phyloP scores from a whole-genome alignment of 2,888 invertebrate species.

The Spisula subtruncata region DNA sequence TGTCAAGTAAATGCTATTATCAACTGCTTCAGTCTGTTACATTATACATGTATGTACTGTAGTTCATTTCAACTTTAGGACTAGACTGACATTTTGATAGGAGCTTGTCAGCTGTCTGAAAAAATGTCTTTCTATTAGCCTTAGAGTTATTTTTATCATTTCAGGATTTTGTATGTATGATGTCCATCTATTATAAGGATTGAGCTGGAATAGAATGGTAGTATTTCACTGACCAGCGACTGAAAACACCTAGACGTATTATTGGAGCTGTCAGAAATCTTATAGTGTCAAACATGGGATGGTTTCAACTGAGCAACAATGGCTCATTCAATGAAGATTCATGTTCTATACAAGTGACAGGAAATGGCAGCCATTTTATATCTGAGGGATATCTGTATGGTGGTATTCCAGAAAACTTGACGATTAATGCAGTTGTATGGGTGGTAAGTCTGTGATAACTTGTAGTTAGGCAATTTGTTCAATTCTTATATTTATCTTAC shows the following conservation, averaged over 20 bases:
- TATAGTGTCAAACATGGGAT: not conserved
- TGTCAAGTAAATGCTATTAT: too few species aligned
- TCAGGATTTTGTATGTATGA: not conserved
- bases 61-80: too few species aligned
- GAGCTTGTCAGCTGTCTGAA: too few species aligned
- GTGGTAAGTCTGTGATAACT: slow-evolving; percentile 88
- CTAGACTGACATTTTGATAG: too few species aligned
- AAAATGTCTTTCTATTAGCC: too few species aligned
- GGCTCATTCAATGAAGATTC: slow-evolving; percentile 14
- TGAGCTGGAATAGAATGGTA: not conserved
- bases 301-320: not conserved
- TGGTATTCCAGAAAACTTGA: slow-evolving; percentile 96
- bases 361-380: slow-evolving; percentile 51
- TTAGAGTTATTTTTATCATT: not conserved
- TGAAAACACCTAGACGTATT: not conserved
- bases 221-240: not conserved
- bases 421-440: slow-evolving; percentile 94
- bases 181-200: not conserved
- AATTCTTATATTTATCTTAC: too few species aligned
- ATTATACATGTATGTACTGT: too few species aligned
- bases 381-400: slow-evolving; percentile 90
- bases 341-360: slow-evolving; percentile 42
- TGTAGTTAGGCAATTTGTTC: not conserved
- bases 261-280: not conserved
- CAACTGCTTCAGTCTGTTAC: too few species aligned